Evolutionary conservation across 2,888 invertebrate genomes (phyloP), one percentile per base, ranked within the genome.

Genomic region (Opisthograptis luteolata): DNA sequence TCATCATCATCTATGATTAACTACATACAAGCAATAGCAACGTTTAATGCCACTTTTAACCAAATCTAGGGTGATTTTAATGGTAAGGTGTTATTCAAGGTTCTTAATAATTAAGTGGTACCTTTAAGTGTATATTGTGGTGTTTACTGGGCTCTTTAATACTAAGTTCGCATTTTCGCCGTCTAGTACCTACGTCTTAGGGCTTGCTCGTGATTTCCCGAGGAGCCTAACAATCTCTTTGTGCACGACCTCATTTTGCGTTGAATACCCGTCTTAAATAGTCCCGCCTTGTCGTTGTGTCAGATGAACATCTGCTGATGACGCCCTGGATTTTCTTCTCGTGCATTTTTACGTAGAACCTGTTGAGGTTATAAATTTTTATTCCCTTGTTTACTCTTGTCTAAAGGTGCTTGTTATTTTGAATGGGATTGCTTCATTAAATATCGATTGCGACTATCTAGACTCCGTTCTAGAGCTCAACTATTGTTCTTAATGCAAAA

Each of bases 231-330:
- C 79, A 79, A 81, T 81, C 79, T 76, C 77, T 79, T 81, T 77
- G 78, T 80, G 76, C 76, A 73, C 80, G 84, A 82, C 84, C 84
- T 82, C 82, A 76, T 82, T 83, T 78, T 69, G 72, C 64, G 62
- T 62, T 79, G 79, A 82, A 81, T 75, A 67, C 75, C 42, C 68
- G 70, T 60, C 66, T 74, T 74, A 73, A 72, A 76, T 73, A 68
- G 63, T 67, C 66, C 63, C 67, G 64, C 67, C 68, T 62, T 68
- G 69, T 62, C 58, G 65, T 63, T 70, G 68, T 70, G 68, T 71
- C 68, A 66, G 70, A 70, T 70, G 70, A 72, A 70, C 68, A 72
- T 76, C 71, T 71, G 66, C 55, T 64, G 62, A 65, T 68, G 67
- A 57, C 64, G 55, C 58, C 53, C 51, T 25, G 2, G n/a, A 43